Percentiles rank a stretch among this genome's conserved stretches.
These are phyloP conservation scores for Invenusta paracnida DNA, from an alignment of 2,888 invertebrate genomes.

Conservation along the genomic window DNA sequence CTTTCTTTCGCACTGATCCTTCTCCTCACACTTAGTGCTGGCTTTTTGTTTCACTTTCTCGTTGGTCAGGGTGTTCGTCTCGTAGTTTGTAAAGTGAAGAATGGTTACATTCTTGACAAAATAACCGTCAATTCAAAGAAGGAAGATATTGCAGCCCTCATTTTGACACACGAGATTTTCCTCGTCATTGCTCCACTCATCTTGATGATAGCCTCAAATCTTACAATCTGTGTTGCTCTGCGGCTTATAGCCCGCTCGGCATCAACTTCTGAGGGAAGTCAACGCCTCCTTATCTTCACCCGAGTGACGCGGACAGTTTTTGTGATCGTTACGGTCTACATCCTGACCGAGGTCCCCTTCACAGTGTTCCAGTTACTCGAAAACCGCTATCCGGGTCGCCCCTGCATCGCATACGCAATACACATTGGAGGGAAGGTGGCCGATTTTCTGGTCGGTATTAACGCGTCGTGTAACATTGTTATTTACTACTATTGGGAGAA, in stretches of 20 bases:
- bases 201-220: background rate
- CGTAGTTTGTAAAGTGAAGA: background rate
- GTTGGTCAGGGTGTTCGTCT: background rate
- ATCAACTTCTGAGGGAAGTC: background rate
- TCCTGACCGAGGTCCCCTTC: background rate
- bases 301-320: background rate
- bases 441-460: background rate
- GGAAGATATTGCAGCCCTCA: background rate
- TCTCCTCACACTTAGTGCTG: background rate
- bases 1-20: background rate
- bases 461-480: background rate
- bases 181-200: background rate
- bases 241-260: background rate
- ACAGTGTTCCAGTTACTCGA: background rate
- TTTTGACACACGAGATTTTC: background rate
- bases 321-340: background rate
- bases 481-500: constrained; percentile 18
- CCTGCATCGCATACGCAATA: background rate
- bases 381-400: background rate
- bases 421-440: background rate
- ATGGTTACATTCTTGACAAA: background rate
- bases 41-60: background rate
- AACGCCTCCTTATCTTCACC: background rate
- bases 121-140: background rate
- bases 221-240: background rate